Conservation (phyloP, 2,797 vertebrate genomes). For the Falco berigora region DNA sequence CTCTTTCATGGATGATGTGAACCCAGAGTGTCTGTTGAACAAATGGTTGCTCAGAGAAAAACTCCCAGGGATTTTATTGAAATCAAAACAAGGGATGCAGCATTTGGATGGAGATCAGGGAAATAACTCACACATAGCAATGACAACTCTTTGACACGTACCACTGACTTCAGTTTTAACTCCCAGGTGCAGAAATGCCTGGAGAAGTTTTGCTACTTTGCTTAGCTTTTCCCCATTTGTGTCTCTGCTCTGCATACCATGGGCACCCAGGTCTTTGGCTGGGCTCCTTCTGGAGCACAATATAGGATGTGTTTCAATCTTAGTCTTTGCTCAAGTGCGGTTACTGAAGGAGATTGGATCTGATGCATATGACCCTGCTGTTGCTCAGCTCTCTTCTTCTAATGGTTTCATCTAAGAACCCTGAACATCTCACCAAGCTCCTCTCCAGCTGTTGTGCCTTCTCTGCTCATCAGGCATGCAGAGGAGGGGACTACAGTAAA, state of each 20-base stretch:
- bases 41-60: background rate
- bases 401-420: background rate
- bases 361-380: background rate
- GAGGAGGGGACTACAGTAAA: background rate
- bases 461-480: background rate
- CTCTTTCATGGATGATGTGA: background rate
- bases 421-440: background rate
- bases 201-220: background rate
- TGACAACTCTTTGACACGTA: background rate
- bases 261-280: background rate
- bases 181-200: background rate
- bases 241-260: background rate
- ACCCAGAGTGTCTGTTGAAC: background rate
- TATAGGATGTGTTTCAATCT: background rate
- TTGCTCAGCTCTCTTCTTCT: background rate
- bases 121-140: background rate
- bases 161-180: background rate
- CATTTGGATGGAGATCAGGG: background rate
- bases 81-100: background rate
- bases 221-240: background rate
- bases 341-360: background rate
- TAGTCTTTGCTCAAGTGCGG: background rate
- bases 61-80: background rate
- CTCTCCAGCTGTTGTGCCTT: background rate
- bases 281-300: background rate